Evolutionary conservation across 2,113 vertebrate genomes (phyloP), one percentile per base, ranked within the genome.

Genomic region (Orthonyx spaldingii): DNA sequence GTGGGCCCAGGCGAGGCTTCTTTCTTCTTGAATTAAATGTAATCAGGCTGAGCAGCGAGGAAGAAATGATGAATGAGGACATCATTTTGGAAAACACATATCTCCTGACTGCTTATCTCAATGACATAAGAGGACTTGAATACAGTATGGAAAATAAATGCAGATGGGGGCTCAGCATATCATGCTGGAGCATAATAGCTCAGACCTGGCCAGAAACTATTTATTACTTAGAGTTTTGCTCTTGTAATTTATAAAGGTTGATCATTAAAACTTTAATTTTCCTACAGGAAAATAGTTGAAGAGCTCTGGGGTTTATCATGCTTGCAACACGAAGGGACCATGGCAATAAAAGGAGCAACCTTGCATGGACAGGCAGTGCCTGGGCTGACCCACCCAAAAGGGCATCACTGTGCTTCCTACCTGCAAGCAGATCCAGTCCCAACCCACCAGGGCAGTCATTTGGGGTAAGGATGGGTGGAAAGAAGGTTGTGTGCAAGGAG

Each of bases 11-110:
- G 61, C 78, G 1, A 90, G 70, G 87, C 70, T 87, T 83, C 72
- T 97, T 97, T 96, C 96, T 97, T 97, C 87, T 94, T 78, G 91
- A 97, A 95, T 97, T 96, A 97, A 97, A 97, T 97, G 83, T 94
- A 96, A 97, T 86, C 96, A 97, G 63, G 71, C 95, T 95, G 94
- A 90, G 97, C 93, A 97, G 81, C 17, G 89, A 97, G 94, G 92
- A 97, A 98, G 91, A 93, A 94, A 95, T 96, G 87, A 97, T 97
- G 93, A 97, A 97, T 97, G 92, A 88, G 95, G 84, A 91, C 75
- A 94, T 94, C 59, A 52, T 92, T 98, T 96, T 92, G 79, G 96
- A 95, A 97, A 97, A 96, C 89, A 97, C 83, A 83, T 83, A 82
- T 95, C 96, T 97, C 96, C 93, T 94, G 94, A 89, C 95, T 95